These are phyloP conservation scores for Hypolimnas misippus DNA, from an alignment of 2,888 invertebrate species.

Conservation along the genomic window DNA sequence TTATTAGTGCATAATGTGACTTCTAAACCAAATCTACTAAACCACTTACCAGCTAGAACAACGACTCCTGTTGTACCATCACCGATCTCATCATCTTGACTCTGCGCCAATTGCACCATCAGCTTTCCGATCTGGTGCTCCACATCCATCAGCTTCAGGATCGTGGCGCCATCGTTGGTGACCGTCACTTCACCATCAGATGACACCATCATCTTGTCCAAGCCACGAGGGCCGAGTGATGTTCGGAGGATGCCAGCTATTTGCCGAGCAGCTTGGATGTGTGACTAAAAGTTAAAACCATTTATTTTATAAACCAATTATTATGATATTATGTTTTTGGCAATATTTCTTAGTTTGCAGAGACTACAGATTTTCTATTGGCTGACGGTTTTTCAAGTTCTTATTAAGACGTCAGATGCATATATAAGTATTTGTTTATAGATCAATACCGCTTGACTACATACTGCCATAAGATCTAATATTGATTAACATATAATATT, in stretches of 20 bases:
- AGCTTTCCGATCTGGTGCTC: constrained; percentile 99
- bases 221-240: constrained; percentile 97
- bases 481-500: no score
- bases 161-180: constrained; percentile 99
- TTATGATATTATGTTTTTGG: not conserved
- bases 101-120: constrained; percentile 98
- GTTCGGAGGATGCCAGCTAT: constrained; percentile 95
- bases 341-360: no score
- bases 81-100: constrained; percentile 99
- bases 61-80: constrained; percentile 99
- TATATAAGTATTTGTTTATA: no score
- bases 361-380: no score
- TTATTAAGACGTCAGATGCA: no score
- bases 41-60: constrained; percentile 85
- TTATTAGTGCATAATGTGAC: no score
- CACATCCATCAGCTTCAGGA: constrained; percentile 99
- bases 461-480: no score
- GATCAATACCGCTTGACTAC: no score
- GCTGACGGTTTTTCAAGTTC: no score
- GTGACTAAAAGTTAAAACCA: constrained; percentile 92
- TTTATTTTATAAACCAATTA: not conserved
- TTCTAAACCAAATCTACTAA: no score
- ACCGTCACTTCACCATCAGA: constrained; percentile 98
- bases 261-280: constrained; percentile 97
- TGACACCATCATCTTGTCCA: constrained; percentile 99